phyloP scores from a whole-genome alignment of 1,140 invertebrate species.

The Platyscapa corneri region DNA sequence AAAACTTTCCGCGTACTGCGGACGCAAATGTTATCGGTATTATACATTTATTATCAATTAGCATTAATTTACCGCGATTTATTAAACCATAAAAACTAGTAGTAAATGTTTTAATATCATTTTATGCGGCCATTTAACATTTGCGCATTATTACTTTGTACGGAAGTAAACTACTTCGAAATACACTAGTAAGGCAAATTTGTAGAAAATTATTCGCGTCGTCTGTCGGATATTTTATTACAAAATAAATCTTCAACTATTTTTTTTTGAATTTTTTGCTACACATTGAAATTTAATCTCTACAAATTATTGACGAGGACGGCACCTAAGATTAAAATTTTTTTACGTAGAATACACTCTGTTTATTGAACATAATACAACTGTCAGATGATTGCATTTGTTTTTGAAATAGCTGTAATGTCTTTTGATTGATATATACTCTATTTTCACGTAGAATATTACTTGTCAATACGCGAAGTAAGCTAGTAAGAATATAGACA shows the following conservation, averaged over 20 bases:
- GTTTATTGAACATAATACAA: no score
- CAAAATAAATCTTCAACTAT: no score
- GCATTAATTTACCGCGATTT: not conserved
- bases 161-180: not conserved
- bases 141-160: not conserved
- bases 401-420: no score
- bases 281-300: no score
- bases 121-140: not conserved
- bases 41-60: not conserved
- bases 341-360: no score
- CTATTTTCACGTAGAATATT: not conserved
- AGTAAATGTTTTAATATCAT: not conserved
- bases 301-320: no score
- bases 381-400: no score
- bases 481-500: no score
- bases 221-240: no score
- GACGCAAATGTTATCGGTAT: not conserved
- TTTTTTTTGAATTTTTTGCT: no score
- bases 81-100: not conserved
- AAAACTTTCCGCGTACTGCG: not conserved
- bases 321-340: no score
- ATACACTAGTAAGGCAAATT: not conserved
- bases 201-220: not conserved
- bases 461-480: no score
- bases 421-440: not conserved